phyloP scores from a whole-genome alignment of 2,888 invertebrate genomes.

The Ormia ochracea region DNA sequence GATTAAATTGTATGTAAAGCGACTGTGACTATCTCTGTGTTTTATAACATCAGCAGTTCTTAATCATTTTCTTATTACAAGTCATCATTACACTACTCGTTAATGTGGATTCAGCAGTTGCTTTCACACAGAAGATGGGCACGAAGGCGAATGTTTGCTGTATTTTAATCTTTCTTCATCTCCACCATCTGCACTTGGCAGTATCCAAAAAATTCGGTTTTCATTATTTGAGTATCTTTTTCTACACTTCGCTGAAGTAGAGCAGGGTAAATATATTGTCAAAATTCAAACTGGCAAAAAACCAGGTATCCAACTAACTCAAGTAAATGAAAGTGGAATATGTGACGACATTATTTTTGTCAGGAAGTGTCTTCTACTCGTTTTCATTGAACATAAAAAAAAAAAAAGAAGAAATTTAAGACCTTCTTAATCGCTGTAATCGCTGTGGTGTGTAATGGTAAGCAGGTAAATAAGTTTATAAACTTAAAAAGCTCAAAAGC shows the following conservation, averaged over 20 bases:
- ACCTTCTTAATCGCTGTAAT: neutral
- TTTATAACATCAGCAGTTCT: constrained; percentile 45
- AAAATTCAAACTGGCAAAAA: constrained; percentile 21
- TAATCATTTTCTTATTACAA: neutral
- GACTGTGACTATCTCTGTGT: constrained; percentile 53
- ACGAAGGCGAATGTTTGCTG: neutral
- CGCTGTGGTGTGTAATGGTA: neutral
- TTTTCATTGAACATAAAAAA: no score
- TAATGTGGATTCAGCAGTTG: neutral
- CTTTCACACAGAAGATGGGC: neutral
- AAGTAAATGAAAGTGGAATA: constrained; percentile 34
- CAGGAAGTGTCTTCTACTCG: constrained; percentile 12
- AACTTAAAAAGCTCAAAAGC: no score
- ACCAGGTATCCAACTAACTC: neutral
- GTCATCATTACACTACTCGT: neutral
- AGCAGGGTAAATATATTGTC: constrained; percentile 51
- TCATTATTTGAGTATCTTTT: neutral
- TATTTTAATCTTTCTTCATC: neutral
- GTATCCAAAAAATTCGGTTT: constrained; percentile 12
- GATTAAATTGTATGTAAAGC: constrained; percentile 45
- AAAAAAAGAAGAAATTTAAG: constrained; percentile 13
- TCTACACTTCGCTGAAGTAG: neutral
- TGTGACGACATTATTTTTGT: constrained; percentile 25
- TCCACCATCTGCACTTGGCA: neutral
- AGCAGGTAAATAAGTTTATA: neutral